Evolutionary conservation across 1,140 invertebrate species (phyloP).

Genomic region (Drosophila melanica): DNA sequence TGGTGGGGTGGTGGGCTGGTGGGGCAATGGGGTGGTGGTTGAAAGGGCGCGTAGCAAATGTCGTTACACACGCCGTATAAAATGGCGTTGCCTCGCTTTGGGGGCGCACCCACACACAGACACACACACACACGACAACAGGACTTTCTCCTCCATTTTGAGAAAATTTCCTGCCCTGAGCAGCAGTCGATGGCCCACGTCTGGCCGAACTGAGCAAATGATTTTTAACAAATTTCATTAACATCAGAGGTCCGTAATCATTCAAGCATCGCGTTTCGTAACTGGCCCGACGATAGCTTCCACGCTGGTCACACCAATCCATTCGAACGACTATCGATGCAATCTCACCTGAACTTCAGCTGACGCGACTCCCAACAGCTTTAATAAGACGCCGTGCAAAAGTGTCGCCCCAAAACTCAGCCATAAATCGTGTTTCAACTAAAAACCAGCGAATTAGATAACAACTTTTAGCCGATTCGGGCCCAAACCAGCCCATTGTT

Average conservation of each 20-base stretch:
- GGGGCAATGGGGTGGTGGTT: conserved; percentile 28
- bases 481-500: not conserved
- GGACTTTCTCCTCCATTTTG: conserved; percentile 68
- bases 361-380: conserved; percentile 19
- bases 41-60: conserved; percentile 43
- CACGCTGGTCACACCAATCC: conserved; percentile 43
- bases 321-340: conserved; percentile 39
- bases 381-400: conserved; percentile 18
- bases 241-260: conserved; percentile 83
- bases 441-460: not conserved
- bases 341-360: conserved; percentile 18
- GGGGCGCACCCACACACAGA: conserved; percentile 15
- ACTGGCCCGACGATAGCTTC: conserved; percentile 45
- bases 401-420: conserved; percentile 18
- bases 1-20: conserved; percentile 4
- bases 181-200: conserved; percentile 44
- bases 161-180: conserved; percentile 68
- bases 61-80: conserved; percentile 31
- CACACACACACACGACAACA: conserved; percentile 38
- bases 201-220: conserved; percentile 65
- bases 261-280: conserved; percentile 83
- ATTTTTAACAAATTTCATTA: conserved; percentile 84
- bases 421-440: not conserved
- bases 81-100: conserved; percentile 40
- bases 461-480: not conserved